Conservation (phyloP, 2,113 vertebrate species). For the Monarcha castaneiventris region DNA sequence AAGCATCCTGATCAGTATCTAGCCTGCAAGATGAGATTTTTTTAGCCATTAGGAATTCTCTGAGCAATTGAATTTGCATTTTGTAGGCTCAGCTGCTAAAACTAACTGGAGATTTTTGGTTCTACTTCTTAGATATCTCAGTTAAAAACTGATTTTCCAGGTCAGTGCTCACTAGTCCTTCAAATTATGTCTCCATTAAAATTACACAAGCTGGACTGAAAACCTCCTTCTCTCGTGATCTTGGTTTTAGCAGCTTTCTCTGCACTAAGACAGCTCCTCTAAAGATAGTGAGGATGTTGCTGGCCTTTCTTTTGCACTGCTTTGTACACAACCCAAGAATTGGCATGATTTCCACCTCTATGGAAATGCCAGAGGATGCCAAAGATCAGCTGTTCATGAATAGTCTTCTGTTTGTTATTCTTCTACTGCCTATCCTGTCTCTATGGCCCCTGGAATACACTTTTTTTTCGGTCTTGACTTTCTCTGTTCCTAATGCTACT, state of each 20-base stretch:
- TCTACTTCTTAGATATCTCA: neutral
- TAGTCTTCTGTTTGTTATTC: neutral
- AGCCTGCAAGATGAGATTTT: neutral
- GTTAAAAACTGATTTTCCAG: neutral
- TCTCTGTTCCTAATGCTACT: neutral
- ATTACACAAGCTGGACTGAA: neutral
- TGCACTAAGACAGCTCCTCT: neutral
- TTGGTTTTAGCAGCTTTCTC: neutral
- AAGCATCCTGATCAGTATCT: neutral
- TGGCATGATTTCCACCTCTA: neutral
- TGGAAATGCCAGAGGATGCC: neutral
- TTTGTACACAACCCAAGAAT: neutral
- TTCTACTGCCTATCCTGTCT: neutral
- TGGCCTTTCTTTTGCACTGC: neutral
- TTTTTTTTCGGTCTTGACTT: neutral
- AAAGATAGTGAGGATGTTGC: neutral
- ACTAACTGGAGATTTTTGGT: neutral
- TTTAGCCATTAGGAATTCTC: neutral
- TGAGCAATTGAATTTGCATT: neutral
- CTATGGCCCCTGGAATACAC: rapidly evolving
- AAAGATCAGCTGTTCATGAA: neutral
- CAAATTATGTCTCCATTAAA: neutral
- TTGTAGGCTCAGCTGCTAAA: neutral
- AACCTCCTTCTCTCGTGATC: neutral
- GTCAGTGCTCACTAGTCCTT: neutral